Evolutionary conservation across 2,113 vertebrate genomes (phyloP), one percentile per base, ranked within the genome.

Genomic region (Onychostruthus taczanowskii): DNA sequence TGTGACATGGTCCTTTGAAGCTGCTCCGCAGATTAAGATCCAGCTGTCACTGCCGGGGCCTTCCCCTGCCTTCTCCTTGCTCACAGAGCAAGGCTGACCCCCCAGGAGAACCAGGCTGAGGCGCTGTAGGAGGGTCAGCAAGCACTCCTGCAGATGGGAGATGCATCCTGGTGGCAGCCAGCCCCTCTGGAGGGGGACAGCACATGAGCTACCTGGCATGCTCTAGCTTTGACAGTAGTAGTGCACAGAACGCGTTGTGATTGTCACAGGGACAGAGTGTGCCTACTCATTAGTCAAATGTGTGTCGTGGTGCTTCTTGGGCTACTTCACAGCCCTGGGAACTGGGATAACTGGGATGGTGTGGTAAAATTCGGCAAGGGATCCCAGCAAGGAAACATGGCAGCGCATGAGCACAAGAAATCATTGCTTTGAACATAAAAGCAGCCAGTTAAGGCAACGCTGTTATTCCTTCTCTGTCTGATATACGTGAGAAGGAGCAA

Each of bases 401-500:
- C 85, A 75, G 37, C 22, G 17, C 62, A 39, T 7, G n/a, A 82
- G 44, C 84, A 62, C 26, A 17, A 78, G 56, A 79, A 79, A 73
- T 78, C 44, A 28, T 23, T 73, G 33, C 84, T 93, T 94, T 82
- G 92, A 94, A 93, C n/a, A 76, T 56, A 91, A 87, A 92, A 82
- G 62, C 41, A 91, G 37, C 44, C 81, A 46, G 69, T 64, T 75
- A 74, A 91, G 44, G 49, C 69, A 91, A 41, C 37, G 13, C 16
- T 52, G 35, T 84, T 80, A 52, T 13, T 92, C 87, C 81, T 89
- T 61, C 81, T 78, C 58, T 64, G 26, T 43, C 67, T 86, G 66
- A 81, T 89, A 82, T 52, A 87, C 58, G 52, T 91, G 84, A 95
- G 87, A 94, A 37, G 70, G 56, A 84, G 84, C 56, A 93, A 95